A percentile compares a stretch with the other conserved stretches of the same genome.
These are phyloP conservation scores for Anaspis maculata DNA, from an alignment of 2,888 invertebrate species.

Conservation along the genomic window DNA sequence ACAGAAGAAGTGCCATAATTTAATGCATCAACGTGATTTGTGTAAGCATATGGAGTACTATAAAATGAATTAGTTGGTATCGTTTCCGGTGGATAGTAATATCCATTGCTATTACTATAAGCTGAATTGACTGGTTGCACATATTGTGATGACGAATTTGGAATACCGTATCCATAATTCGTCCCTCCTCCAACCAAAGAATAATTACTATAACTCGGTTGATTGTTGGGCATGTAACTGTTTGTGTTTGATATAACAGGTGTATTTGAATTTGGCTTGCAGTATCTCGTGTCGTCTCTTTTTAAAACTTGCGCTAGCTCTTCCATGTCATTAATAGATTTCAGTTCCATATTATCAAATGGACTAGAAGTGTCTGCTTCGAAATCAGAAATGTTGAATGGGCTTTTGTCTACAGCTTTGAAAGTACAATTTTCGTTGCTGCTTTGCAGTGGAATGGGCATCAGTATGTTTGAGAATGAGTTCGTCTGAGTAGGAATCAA, in stretches of 20 bases:
- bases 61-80: constrained; percentile 4
- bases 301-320: constrained; percentile 73
- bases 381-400: constrained; percentile 65
- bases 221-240: constrained; percentile 7
- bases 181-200: too few species aligned
- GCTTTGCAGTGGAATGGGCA: constrained; percentile 37
- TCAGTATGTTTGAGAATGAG: constrained; percentile 38
- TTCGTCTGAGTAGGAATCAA: constrained; percentile 32
- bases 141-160: constrained; percentile 12
- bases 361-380: constrained; percentile 88
- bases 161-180: constrained; percentile 24
- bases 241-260: too few species aligned
- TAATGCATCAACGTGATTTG: constrained; percentile 6
- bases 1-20: constrained; percentile 9
- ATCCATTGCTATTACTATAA: constrained; percentile 19
- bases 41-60: constrained; percentile 4
- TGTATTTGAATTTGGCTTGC: constrained; percentile 4
- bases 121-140: background rate
- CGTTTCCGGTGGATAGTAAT: constrained; percentile 16
- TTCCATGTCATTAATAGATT: constrained; percentile 88
- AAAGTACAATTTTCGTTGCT: constrained; percentile 12
- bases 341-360: constrained; percentile 87
- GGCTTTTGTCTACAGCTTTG: constrained; percentile 29
- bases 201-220: constrained; percentile 13
- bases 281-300: constrained; percentile 7